Evolutionary conservation across 2,113 vertebrate genomes (phyloP), one percentile per base, ranked within the genome.

Genomic region (Ptychochromis oligacanthus): DNA sequence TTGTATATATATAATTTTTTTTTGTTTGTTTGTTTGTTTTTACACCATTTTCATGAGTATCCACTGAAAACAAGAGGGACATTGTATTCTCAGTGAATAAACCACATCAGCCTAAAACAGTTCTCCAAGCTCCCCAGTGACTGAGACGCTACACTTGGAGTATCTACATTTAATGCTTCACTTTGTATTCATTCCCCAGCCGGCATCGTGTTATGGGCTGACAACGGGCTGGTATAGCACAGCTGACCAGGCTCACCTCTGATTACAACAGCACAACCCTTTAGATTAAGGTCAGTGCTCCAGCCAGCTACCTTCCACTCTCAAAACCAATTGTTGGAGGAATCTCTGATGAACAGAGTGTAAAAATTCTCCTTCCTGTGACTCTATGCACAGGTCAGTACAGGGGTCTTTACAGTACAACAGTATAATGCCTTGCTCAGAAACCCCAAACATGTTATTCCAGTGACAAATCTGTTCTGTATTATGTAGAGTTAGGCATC

Each of bases 251-350:
- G 90, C 87, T 94, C 90, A 94, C 94, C 94, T 91, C 81, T 82
- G 81, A 87, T 85, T 93, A 84, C 87, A 87, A 84, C 83, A 74
- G 87, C 88, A 79, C 87, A 87, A 81, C 88, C 91, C 86, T 92
- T 92, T 84, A 95, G 93, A 95, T 93, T 94, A 94, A 92, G 95
- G 95, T 96, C 95, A 95, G 81, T 8, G 85, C 94, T 86, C 86
- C 77, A 86, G 84, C 70, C 80, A 67, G 61, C 77, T 82, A 88
- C 85, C 85, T 88, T 82, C 90, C 84, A 79, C 79, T 88, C 82
- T 87, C 83, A 57, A 76, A 83, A 57, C 70, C 87, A 91, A 91
- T 92, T 90, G 88, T 86, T 89, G 56, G 81, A 77, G 79, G 84
- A 80, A 88, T 89, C 92, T 93, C 84, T 91, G 91, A 95, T 93